These are phyloP conservation scores for Ctenomys sociabilis DNA, from an alignment of 2,113 vertebrate species.

Conservation along the genomic window DNA sequence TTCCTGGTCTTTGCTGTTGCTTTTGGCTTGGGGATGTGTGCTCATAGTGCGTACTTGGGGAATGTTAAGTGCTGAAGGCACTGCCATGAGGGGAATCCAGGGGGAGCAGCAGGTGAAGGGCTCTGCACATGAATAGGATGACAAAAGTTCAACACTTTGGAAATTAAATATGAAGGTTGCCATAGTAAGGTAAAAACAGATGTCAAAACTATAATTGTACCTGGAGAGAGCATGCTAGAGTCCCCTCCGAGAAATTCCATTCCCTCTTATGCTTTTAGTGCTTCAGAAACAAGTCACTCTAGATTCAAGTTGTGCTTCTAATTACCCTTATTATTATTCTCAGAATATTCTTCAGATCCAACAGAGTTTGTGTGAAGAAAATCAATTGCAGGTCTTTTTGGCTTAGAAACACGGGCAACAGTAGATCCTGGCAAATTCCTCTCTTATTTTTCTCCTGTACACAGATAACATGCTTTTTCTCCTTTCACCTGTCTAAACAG, in stretches of 20 bases:
- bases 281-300: constrained; percentile 56
- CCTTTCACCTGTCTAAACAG: constrained; percentile 6
- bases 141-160: constrained; percentile 27
- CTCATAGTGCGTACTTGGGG: neutral
- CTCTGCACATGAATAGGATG: constrained; percentile 6
- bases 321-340: constrained; percentile 60
- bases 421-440: constrained; percentile 5
- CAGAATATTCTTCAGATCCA: constrained; percentile 57
- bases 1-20: neutral
- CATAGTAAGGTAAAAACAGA: constrained; percentile 61
- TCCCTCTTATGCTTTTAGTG: constrained; percentile 20
- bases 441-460: constrained; percentile 5
- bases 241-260: neutral
- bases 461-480: neutral
- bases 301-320: constrained; percentile 60
- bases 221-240: neutral
- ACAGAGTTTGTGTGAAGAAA: constrained; percentile 52
- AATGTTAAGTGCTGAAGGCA: neutral
- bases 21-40: neutral
- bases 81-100: neutral
- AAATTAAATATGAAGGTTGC: constrained; percentile 62
- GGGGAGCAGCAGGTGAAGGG: constrained; percentile 26
- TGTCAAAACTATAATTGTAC: constrained; percentile 64
- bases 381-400: constrained; percentile 53
- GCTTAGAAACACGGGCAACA: constrained; percentile 40